Percentiles rank a stretch among this genome's conserved stretches.
Evolutionary conservation across 2,888 invertebrate species (phyloP).

Genomic region (Biston betularia): DNA sequence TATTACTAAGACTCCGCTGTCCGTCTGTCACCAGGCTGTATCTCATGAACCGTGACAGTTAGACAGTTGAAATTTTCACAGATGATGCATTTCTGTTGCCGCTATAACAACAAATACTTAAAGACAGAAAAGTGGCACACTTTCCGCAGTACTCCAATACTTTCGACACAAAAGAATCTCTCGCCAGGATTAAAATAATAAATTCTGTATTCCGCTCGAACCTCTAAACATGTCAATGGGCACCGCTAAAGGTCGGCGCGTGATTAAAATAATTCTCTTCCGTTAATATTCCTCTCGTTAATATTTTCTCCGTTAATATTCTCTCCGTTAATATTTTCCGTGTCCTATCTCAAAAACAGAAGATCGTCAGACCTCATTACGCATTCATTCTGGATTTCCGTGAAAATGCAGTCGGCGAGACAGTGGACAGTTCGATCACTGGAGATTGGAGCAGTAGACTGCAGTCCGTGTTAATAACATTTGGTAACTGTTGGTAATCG

Average conservation of each 20-base stretch:
- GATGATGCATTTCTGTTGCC: too few species aligned
- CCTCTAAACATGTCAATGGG: conserved; percentile 28
- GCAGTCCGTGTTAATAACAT: too few species aligned
- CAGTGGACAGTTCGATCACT: conserved; percentile 3
- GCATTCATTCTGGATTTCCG: conserved; percentile 44
- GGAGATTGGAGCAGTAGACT: too few species aligned
- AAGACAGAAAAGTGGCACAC: too few species aligned
- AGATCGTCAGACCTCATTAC: conserved; percentile 44
- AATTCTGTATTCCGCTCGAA: conserved; percentile 18
- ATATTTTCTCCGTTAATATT: conserved; percentile 32
- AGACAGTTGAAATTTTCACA: too few species aligned
- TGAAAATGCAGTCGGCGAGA: conserved; percentile 18
- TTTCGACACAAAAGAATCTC: conserved; percentile 3
- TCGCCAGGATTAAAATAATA: neutral
- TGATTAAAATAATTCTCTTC: conserved; percentile 31
- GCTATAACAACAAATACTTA: too few species aligned
- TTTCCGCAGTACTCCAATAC: neutral
- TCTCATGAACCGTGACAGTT: too few species aligned
- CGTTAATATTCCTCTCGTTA: conserved; percentile 34
- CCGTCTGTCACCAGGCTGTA: too few species aligned
- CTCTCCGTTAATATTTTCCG: conserved; percentile 41
- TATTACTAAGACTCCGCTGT: too few species aligned
- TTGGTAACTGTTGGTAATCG: neutral
- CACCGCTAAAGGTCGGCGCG: conserved; percentile 33
- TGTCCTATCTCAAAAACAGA: conserved; percentile 46